These are phyloP conservation scores for Narcine bancroftii DNA, from an alignment of 2,113 vertebrate genomes.

Conservation along the genomic window DNA sequence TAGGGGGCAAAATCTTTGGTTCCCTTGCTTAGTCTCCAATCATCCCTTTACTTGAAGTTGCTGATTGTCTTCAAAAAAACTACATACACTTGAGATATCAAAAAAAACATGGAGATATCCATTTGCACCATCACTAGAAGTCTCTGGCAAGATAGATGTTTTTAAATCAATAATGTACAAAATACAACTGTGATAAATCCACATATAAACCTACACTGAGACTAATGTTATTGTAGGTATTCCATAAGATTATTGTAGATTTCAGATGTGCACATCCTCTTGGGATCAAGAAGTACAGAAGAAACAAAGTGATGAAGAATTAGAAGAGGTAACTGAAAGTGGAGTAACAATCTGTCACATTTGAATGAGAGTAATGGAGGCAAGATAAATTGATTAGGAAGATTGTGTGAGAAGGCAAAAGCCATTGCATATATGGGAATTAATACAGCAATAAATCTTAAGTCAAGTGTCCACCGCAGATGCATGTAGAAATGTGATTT, in stretches of 20 bases:
- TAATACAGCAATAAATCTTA: too few relatives aligned
- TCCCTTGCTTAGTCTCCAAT: background rate
- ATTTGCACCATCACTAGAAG: background rate
- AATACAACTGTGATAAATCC: background rate
- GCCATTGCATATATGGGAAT: too few relatives aligned
- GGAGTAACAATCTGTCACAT: background rate
- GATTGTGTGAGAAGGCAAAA: too few relatives aligned
- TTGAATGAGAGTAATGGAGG: background rate
- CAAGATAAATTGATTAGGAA: too few relatives aligned
- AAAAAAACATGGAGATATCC: background rate
- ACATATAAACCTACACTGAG: background rate
- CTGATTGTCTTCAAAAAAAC: too few relatives aligned
- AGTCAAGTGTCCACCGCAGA: too few relatives aligned
- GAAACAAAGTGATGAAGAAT: background rate
- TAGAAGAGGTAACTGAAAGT: background rate
- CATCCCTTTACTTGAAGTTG: background rate
- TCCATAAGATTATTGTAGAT: background rate
- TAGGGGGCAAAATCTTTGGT: background rate
- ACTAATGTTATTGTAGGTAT: background rate
- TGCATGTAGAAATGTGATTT: background rate
- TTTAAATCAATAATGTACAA: background rate
- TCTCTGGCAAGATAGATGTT: too few relatives aligned
- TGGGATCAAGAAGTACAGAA: background rate
- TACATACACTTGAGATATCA: background rate
- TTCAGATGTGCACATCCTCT: background rate